Percentiles rank a stretch among this genome's conserved stretches.
These are phyloP conservation scores for Podarcis muralis DNA, from an alignment of 2,113 vertebrate genomes.

Conservation along the genomic window DNA sequence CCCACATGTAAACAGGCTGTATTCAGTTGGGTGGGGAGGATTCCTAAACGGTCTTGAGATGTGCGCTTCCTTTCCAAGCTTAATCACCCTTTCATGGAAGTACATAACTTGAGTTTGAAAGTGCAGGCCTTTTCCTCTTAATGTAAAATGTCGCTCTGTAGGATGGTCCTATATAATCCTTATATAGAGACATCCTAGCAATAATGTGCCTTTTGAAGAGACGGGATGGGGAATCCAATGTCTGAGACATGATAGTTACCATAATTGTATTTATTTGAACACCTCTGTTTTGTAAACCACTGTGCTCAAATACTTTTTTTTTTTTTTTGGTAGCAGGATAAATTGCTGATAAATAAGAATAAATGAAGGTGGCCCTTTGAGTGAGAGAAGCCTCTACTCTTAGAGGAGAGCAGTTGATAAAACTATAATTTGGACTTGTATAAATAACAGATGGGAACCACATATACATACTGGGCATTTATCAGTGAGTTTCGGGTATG, in stretches of 20 bases:
- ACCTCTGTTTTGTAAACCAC: slow-evolving; percentile 42
- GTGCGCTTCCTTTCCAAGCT: background rate
- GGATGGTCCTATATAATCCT: background rate
- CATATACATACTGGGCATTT: slow-evolving; percentile 48
- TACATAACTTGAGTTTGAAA: background rate
- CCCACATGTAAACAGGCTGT: no score
- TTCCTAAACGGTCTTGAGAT: background rate
- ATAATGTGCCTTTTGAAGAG: slow-evolving; percentile 28
- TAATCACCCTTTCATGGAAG: background rate
- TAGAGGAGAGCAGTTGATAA: slow-evolving; percentile 48
- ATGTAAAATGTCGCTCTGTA: background rate
- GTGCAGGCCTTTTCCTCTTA: background rate
- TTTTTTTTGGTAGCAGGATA: slow-evolving; percentile 31
- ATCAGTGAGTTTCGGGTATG: background rate
- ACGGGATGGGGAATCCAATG: slow-evolving; percentile 27
- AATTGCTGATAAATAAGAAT: slow-evolving; percentile 30
- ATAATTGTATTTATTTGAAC: slow-evolving; percentile 67
- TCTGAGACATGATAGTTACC: slow-evolving; percentile 21
- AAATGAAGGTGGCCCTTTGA: slow-evolving; percentile 36
- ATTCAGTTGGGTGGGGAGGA: background rate
- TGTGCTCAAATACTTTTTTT: slow-evolving; percentile 39
- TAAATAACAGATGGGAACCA: slow-evolving; percentile 64
- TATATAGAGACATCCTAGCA: background rate
- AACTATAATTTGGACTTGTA: slow-evolving; percentile 51
- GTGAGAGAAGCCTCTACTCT: slow-evolving; percentile 12